Base-by-base conservation (phyloP, 2,888 invertebrate species). In the Pasiphila rectangulata region DNA sequence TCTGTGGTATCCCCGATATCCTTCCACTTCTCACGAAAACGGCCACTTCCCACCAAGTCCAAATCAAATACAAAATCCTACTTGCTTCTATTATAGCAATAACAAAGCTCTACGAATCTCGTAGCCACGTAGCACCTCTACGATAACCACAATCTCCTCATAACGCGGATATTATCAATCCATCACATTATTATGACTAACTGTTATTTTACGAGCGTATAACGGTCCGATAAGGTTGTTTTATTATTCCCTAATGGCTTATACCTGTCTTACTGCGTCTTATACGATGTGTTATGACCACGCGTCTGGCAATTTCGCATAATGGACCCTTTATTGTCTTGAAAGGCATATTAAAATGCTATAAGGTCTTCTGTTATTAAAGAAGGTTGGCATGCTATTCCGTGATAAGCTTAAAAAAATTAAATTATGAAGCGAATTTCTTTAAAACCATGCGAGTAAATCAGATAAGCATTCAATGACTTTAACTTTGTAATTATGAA, bases 201-300 rank as follows among this genome's bases (percentile, higher is more conserved):
- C 85, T 83, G 86, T 87, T 87, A 88, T 87, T 88, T 88, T 87
- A 88, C 75, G 87, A 85, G 80, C 79, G 67, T 75, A 79, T 87
- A 87, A 88, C 85, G 87, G 84, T 68, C 72, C 81, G 86, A 87
- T 88, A 88, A 83, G 78, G 78, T 79, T 78, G 74, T 86, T 87
- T 87, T 88, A 86, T 86, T 87, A 83, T 80, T 75, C 84, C 84
- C 80, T 83, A 86, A 88, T 84, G 86, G 83, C 81, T 76, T 81
- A 82, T 87, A 88, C 87, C 88, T 88, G 88, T 86, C 87, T 83
- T 79, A 74, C 61, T 67, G 69, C 68, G 74, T 72, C 74, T 72
- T 65, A 59, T 61, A 69, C 76, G 77, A 79, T 85, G 79, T 73
- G 76, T 87, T 87, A 87, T 85, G 79, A 69, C 79, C 78, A 79